These are phyloP conservation scores for Idaea biselata DNA, from an alignment of 2,888 invertebrate species.

Conservation along the genomic window DNA sequence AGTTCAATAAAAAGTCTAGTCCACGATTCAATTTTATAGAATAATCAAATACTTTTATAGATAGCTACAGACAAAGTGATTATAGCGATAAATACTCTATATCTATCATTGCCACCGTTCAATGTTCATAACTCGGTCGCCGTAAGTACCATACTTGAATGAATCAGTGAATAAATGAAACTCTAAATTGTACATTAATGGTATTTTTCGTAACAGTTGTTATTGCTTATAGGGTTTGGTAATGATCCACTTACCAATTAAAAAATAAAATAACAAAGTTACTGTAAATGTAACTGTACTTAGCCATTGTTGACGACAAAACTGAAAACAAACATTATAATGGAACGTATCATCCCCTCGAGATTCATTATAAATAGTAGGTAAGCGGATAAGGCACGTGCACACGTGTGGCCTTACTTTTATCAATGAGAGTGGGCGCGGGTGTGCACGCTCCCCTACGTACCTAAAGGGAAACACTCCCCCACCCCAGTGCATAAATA, in stretches of 20 bases:
- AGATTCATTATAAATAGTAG: constrained; percentile 67
- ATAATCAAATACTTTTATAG: not conserved
- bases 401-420: constrained; percentile 53
- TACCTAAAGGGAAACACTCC: constrained; percentile 59
- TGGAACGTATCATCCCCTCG: constrained; percentile 30
- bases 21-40: not conserved
- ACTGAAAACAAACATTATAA: constrained; percentile 29
- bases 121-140: not conserved
- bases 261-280: no score
- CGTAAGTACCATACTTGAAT: not conserved
- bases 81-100: not conserved
- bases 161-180: no score
- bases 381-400: constrained; percentile 73
- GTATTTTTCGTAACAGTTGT: no score
- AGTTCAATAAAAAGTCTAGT: not conserved
- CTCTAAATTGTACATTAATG: no score
- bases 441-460: constrained; percentile 47
- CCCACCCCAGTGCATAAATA: constrained; percentile 70
- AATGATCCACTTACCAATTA: no score
- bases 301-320: constrained; percentile 19
- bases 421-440: constrained; percentile 52
- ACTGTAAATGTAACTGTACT: not conserved
- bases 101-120: not conserved
- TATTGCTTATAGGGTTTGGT: no score
- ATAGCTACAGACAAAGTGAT: not conserved